Evolutionary conservation across 2,113 vertebrate genomes (phyloP), one percentile per base, ranked within the genome.

Genomic region (Xiphophorus hellerii): DNA sequence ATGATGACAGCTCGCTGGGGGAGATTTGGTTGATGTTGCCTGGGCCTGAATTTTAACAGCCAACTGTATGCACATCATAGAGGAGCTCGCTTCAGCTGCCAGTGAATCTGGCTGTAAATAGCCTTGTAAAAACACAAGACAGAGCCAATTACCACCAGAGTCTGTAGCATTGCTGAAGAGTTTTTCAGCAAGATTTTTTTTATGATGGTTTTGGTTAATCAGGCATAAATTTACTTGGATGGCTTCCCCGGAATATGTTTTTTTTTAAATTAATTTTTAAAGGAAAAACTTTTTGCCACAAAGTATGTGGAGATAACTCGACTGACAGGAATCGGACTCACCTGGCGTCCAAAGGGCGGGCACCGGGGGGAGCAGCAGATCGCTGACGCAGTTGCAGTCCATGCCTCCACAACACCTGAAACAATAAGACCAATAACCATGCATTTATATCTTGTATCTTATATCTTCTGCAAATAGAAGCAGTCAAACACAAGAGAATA

Each of bases 361-460:
- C 89, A 97, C 94, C 12, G 97, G 96, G 35, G 97, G 96, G 87
- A 97, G 95, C 83, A 97, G 94, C 84, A 97, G 93, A 85, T 97
- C 96, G 87, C 96, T 97, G 88, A 97, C 96, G 85, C 97, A 97
- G 94, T 95, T 97, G 93, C 96, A 97, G 92, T 97, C 97, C 97
- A 97, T 97, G 88, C 87, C 90, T 91, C 93, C 88, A 78, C 90
- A 89, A 72, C 91, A 95, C 92, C 93, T 95, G 71, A 3, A 84
- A 83, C 44, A 78, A 54, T 58, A 58, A n/a, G 3, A 42, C 4
- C 1, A 58, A n/a, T 17, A 74, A 78, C 54, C 75, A 25, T 76
- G 17, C 74, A 10, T 62, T 7, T 12, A 28, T 28, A 28, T 28
- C 28, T 28, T 28, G 28, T 28, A 28, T 8, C 8, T 73, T 2